phyloP scores from a whole-genome alignment of 1,140 invertebrate species.

The Drosophila virilis region DNA sequence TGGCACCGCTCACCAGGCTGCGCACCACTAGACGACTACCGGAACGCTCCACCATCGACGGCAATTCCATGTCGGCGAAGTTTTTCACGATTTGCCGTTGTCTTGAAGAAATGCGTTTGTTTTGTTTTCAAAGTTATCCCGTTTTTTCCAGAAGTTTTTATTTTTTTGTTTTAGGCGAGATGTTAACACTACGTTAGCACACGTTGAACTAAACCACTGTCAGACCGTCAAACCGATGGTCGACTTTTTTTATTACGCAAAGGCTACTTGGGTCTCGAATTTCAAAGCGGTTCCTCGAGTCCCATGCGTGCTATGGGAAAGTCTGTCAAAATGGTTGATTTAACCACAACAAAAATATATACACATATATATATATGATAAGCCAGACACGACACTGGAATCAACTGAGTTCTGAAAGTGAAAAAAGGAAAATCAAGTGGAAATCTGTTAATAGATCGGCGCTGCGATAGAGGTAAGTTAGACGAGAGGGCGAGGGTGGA shows the following conservation, averaged over 20 bases:
- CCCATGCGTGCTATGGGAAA: conserved; percentile 11
- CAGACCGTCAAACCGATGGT: conserved; percentile 27
- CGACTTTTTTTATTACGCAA: conserved; percentile 32
- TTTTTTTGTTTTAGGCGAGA: conserved; percentile 25
- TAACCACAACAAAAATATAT: background rate
- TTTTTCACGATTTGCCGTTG: conserved; percentile 55
- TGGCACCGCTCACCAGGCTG: conserved; percentile 86
- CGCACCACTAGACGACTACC: conserved; percentile 86
- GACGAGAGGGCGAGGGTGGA: background rate
- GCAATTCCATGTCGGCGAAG: conserved; percentile 85
- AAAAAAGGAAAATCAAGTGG: background rate
- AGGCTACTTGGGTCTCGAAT: conserved; percentile 46
- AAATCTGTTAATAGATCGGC: background rate
- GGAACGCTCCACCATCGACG: conserved; percentile 87
- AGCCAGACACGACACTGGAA: background rate
- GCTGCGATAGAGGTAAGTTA: background rate
- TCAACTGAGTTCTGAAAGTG: background rate
- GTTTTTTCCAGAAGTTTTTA: background rate
- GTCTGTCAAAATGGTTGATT: conserved; percentile 31
- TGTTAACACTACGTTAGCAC: conserved; percentile 29
- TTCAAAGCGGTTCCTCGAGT: conserved; percentile 26
- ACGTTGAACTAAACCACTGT: conserved; percentile 22
- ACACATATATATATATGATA: background rate
- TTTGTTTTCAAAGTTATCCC: background rate
- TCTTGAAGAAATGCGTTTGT: background rate